Evolutionary conservation across 2,797 vertebrate genomes (phyloP), one percentile per base, ranked within the genome.

Genomic region (Alca torda): DNA sequence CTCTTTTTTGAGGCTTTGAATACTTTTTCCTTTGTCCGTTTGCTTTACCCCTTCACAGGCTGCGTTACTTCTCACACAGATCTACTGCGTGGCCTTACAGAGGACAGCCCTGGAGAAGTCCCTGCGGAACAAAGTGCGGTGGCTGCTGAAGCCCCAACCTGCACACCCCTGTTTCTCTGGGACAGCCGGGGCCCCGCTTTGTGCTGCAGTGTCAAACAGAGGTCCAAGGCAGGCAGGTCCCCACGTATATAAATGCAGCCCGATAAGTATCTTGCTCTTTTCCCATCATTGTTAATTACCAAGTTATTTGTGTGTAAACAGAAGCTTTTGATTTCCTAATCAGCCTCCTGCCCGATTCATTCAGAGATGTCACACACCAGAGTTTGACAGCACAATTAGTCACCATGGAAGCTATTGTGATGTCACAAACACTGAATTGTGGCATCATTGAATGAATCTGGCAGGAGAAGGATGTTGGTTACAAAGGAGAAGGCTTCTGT

Each of bases 331-430:
- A 95, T 73, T 88, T 95, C 94, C 89, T 97, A 93, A 94, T 94
- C 84, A 96, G 95, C 94, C 84, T 96, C 81, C 84, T 90, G 94
- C 67, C 82, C 75, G 77, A 94, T 88, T 95, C 94, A 96, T 95
- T 96, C 86, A 96, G 53, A 84, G 92, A 96, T 93, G 96, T 92
- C 93, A 94, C 94, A 93, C 93, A 87, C 94, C 85, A 90, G 84
- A 97, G 95, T 92, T 89, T 96, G 96, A 97, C 88, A 93, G 96
- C 96, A 97, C 95, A 96, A 97, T 97, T 96, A 96, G 94, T 97
- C 95, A 96, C 96, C 96, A 94, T 97, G 96, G 96, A 96, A 97
- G 94, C 96, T 96, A 95, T 79, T 95, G 92, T 95, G 96, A 96
- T 95, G 93, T 96, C 96, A 96, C 91, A 88, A 94, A 87, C 83